Base-by-base conservation (phyloP, 2,797 vertebrate species). In the Poeciliopsis gracilis region DNA sequence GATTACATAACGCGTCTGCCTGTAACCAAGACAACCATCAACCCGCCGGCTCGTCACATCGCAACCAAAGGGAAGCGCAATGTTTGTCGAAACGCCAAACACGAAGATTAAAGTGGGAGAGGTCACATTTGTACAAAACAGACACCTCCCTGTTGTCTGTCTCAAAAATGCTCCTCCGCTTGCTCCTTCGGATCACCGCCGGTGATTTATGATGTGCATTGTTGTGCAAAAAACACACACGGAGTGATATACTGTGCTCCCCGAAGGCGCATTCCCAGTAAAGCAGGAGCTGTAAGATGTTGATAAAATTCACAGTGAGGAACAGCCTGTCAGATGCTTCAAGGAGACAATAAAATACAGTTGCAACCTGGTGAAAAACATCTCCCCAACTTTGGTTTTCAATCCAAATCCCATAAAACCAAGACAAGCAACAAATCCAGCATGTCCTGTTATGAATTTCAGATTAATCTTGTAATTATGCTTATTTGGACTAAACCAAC, bases 81-180 rank as follows among this genome's bases (percentile, higher is more conserved):
- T 92, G 87, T 94, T 94, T 93, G 90, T 85, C 87, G 75, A 90
- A 86, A 91, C 18, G 84, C 80, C 84, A 89, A 89, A 86, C 80
- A 82, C 38, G 47, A 18, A 76, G 57, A 91, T 94, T 92, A 85
- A 90, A 90, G 81, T 71, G 28, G 71, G 71, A 75, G 80, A 83
- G 51, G 80, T 87, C 87, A 59, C 86, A 43, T 15, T 6, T 47
- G 63, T 63, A 18, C 72, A 74, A 41, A 69, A 38, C n/a, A 36
- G 30, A 69, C 33, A 20, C 23, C 36, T n/a, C 36, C 36, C 13
- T 16, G 7, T 28, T 25, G 38, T 25, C 20, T 2, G 38, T 53
- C 71, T 25, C 30, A 55, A 38, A 73, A 75, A 59, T 46, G 43
- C 74, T 16, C 13, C 30, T 61, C 51, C 61, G 0, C 3, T 28